phyloP scores from a whole-genome alignment of 2,888 invertebrate genomes.

The Hemistola chrysoprasaria region DNA sequence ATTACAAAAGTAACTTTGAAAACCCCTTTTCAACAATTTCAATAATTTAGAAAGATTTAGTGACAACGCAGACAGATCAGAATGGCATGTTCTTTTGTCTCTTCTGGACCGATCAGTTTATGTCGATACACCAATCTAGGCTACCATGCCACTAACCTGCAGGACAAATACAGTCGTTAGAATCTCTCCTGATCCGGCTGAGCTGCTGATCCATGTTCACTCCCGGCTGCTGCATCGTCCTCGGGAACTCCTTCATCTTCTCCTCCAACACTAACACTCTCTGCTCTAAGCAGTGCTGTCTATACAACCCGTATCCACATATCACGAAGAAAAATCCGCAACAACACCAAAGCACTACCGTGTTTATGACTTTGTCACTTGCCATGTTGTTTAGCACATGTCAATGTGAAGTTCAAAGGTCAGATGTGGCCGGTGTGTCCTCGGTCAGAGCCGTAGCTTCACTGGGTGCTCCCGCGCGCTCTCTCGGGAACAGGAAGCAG shows the following conservation, averaged over 20 bases:
- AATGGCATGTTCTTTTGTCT: no score
- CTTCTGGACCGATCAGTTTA: no score
- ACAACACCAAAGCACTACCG: conserved; percentile 70
- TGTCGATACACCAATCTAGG: no score
- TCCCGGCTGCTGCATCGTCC: conserved; percentile 27
- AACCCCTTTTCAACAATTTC: no score
- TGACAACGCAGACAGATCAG: no score
- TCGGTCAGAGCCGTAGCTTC: conserved; percentile 31
- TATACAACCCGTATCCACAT: conserved; percentile 64
- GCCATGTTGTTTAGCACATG: conserved; percentile 37
- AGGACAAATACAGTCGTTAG: conserved; percentile 69
- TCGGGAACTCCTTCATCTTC: conserved; percentile 43
- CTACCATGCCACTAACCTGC: conserved; percentile 57
- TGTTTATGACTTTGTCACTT: conserved; percentile 56
- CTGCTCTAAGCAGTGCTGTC: conserved; percentile 66
- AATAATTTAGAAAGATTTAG: no score
- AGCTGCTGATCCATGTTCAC: conserved; percentile 42
- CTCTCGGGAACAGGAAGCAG: conserved; percentile 76
- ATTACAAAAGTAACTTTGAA: no score
- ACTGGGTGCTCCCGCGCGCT: conserved; percentile 48
- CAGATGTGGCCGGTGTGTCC: conserved; percentile 32
- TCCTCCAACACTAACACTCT: conserved; percentile 61
- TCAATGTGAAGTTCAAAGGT: conserved; percentile 47
- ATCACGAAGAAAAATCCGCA: conserved; percentile 62
- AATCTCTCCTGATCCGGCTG: conserved; percentile 60